Evolutionary conservation across 2,113 vertebrate species (phyloP), one percentile per base, ranked within the genome.

Genomic region (Thymallus thymallus): DNA sequence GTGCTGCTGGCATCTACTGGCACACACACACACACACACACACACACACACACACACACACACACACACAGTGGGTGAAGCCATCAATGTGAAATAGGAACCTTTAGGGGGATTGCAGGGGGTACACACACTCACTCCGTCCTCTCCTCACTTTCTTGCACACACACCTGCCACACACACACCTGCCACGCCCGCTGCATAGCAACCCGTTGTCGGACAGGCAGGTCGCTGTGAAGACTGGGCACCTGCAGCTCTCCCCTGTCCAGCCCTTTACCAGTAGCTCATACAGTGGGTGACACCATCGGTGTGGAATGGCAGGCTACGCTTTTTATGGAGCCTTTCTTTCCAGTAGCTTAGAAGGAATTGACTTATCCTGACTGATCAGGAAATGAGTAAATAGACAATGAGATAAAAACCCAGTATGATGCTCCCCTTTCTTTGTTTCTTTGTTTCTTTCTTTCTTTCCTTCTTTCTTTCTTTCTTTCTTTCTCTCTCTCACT

Each of bases 171-270:
- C 97, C 98, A 71, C 97, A 99, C 69, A 93, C 81, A 73, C 98
- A 99, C 9, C 77, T 87, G 77, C 98, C 98, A 85, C 85, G 93
- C 69, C 95, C 96, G 1, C 94, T 95, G 89, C 98, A 99, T 72
- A 96, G 77, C 61, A 88, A 92, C 66, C 95, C 95, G 32, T 94
- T 88, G 1, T 92, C 71, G 16, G 94, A 93, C 76, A 92, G 83
- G 80, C 98, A 99, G 78, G 89, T 90, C 55, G 94, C 92, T 68
- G 86, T 82, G 72, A 94, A 94, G 26, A 87, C 45, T 0, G 94
- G 88, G 84, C 98, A 99, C 65, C 92, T 85, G 13, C 98, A 99
- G 74, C 84, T 92, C 29, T 98, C 95, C 6, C 97, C 96, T 75
- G 94, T 94, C 97, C 96, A 99, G 79, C 93, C 93, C 9, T 12